A percentile compares a stretch with the other conserved stretches of the same genome.
These are phyloP conservation scores for Sminthopsis crassicaudata DNA, from an alignment of 2,113 vertebrate species.

Conservation along the genomic window DNA sequence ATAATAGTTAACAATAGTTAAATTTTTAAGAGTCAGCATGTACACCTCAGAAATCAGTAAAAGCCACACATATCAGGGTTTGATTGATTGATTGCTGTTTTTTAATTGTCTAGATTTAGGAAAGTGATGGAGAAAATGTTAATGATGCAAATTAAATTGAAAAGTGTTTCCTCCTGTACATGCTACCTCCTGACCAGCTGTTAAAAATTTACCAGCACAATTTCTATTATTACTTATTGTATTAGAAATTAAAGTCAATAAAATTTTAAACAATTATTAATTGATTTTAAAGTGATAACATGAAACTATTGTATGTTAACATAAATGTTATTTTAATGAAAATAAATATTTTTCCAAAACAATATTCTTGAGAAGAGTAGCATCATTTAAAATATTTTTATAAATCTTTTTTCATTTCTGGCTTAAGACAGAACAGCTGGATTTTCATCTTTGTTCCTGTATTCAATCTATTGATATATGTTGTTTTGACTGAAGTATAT, in stretches of 20 bases:
- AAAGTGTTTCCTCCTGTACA: neutral
- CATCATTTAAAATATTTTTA: neutral
- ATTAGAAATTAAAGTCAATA: neutral
- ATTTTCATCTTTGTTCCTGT: neutral
- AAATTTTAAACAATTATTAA: neutral
- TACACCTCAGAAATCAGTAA: neutral
- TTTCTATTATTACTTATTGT: neutral
- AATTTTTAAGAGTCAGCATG: neutral
- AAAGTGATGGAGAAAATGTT: neutral
- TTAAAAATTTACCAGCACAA: neutral
- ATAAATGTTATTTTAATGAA: neutral
- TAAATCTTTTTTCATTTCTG: neutral
- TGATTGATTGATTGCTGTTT: neutral
- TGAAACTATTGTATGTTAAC: neutral
- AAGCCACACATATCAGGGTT: neutral
- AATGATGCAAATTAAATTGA: neutral
- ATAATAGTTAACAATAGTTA: too few species aligned
- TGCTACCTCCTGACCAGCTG: neutral
- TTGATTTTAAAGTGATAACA: neutral
- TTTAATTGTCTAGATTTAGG: neutral
- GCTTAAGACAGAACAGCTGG: neutral
- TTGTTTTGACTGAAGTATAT: neutral
- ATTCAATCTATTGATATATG: neutral
- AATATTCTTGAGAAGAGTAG: neutral
- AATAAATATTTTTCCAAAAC: neutral